These are phyloP conservation scores for Poecilus cupreus DNA, from an alignment of 2,888 invertebrate genomes.

Conservation along the genomic window DNA sequence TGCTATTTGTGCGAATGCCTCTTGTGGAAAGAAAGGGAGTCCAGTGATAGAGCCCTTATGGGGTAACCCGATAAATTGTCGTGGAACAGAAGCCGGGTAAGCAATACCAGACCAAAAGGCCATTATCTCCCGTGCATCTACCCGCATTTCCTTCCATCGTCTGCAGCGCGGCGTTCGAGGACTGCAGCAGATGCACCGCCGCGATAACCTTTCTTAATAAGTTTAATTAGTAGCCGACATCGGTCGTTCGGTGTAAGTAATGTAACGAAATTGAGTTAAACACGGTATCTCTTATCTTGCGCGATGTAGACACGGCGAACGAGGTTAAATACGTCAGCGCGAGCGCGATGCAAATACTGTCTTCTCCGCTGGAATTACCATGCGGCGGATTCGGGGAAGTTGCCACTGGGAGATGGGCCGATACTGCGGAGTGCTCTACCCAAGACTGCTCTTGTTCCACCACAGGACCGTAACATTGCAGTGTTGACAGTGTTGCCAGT, in stretches of 20 bases:
- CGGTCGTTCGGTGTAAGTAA: slow-evolving; percentile 45
- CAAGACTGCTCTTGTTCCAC: too few species aligned
- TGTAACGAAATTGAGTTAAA: slow-evolving; percentile 52
- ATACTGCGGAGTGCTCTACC: too few species aligned
- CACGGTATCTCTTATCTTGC: slow-evolving; percentile 12
- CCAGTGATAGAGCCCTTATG: slow-evolving; percentile 22
- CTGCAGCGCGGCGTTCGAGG: background rate
- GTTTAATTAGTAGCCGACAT: slow-evolving; percentile 49
- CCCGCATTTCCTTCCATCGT: slow-evolving; percentile 25
- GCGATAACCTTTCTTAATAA: slow-evolving; percentile 53
- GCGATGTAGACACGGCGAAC: slow-evolving; percentile 7
- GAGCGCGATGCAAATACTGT: background rate
- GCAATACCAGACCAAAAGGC: slow-evolving; percentile 36
- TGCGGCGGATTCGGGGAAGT: background rate
- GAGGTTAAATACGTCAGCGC: slow-evolving; percentile 2
- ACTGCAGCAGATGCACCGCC: slow-evolving; percentile 43
- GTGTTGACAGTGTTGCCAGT: too few species aligned
- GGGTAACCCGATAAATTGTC: slow-evolving; percentile 21
- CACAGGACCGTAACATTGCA: too few species aligned
- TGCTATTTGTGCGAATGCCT: too few species aligned
- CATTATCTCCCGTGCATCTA: slow-evolving; percentile 25
- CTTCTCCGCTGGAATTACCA: background rate
- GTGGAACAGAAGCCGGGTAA: slow-evolving; percentile 25
- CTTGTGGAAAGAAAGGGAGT: background rate
- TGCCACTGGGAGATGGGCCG: too few species aligned